Percentiles rank a stretch among this genome's conserved stretches.
Conservation (phyloP, 2,797 vertebrate genomes). For the Pseudocheirus occidentalis region DNA sequence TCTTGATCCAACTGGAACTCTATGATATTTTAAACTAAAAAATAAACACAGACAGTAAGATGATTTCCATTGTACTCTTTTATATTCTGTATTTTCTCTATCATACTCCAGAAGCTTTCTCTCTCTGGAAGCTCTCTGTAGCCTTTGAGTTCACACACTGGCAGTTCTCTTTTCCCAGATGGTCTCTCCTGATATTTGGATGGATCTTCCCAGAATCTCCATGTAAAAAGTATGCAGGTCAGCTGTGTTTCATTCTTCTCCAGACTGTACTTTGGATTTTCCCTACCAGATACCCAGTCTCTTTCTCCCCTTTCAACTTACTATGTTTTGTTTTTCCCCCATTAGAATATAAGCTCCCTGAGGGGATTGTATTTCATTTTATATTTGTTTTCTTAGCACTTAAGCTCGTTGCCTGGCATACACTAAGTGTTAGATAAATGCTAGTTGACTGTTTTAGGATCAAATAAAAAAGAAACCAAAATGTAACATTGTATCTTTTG, state of each 20-base stretch:
- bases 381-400: neutral
- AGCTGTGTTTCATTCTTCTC: neutral
- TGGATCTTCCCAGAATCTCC: neutral
- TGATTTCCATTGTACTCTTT: neutral
- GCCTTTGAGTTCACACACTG: neutral
- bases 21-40: neutral
- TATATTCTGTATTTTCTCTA: neutral
- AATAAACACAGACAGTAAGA: neutral
- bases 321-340: neutral
- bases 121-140: neutral
- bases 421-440: neutral
- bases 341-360: neutral
- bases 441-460: neutral
- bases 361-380: neutral
- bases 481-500: neutral
- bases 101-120: neutral
- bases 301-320: neutral
- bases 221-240: neutral
- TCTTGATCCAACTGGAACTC: neutral
- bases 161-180: neutral
- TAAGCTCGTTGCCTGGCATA: neutral
- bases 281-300: neutral
- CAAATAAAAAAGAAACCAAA: conserved; percentile 16
- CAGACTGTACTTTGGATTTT: neutral
- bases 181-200: neutral